Base-by-base conservation (phyloP, 2,113 vertebrate genomes). In the Rhombomys opimus region DNA sequence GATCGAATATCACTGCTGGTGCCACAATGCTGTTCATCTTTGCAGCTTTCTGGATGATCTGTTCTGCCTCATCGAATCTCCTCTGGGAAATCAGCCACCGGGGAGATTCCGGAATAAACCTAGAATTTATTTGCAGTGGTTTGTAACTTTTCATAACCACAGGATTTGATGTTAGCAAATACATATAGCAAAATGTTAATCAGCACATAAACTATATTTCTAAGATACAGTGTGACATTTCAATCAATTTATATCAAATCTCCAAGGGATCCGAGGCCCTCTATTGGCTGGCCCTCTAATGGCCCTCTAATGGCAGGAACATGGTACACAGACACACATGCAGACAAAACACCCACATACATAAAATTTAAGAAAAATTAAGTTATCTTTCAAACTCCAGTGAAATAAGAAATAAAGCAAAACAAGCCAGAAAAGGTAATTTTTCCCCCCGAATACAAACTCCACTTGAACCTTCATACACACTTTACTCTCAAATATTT, bases 101-200 rank as follows among this genome's bases (percentile, higher is more conserved):
- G 67, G 99, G 99, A 94, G 99, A 99, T 97, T 99, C 99, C 78
- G 99, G 99, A 98, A 99, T 99, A 96, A 98, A 95, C 99, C 99
- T 99, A 97, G 30, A 98, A 96, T 81, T 93, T 22, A 97, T 97
- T 95, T 90, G 67, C 68, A 89, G 54, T 52, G 52, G 91, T 96
- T 92, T 57, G 63, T 87, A 57, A 84, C 38, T 85, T 84, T 95
- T 84, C 68, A 91, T 52, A 91, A 30, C 23, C 52, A 30, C 35
- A 63, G 30, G 22, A 10, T 63, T 68, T 90, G 38, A 91, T 38
- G 35, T 73, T 46, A 54, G 70, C 50, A 89, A 73, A 77, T 32
- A 1, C 52, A n/a, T 10, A 41, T 9, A 41, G n/a, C n/a, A 63
- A 86, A 68, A 67, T 67, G 30, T 77, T 88, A 52, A 89, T 17